Evolutionary conservation across 2,888 invertebrate genomes (phyloP).

Genomic region (Meliscaeva auricollis): DNA sequence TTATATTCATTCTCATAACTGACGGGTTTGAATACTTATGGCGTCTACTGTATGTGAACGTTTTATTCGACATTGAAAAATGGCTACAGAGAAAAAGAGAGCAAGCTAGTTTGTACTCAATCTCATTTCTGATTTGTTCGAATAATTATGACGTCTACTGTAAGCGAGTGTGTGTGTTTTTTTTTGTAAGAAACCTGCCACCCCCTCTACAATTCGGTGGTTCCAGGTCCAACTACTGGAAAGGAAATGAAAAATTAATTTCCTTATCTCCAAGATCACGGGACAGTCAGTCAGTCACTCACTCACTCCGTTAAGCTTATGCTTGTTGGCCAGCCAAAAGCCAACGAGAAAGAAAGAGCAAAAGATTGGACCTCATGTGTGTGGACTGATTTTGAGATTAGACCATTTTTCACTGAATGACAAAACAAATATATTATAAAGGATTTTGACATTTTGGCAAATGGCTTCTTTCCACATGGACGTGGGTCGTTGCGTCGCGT

Average conservation of each 20-base stretch:
- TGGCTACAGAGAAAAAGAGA: no score
- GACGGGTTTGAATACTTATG: no score
- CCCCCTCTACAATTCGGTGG: constrained; percentile 14
- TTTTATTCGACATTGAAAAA: no score
- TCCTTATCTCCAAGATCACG: constrained; percentile 68
- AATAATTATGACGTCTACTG: constrained; percentile 1
- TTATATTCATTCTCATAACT: no score
- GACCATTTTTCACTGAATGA: constrained; percentile 76
- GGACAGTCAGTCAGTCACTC: constrained; percentile 72
- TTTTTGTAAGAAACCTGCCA: constrained; percentile 41
- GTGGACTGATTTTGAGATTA: constrained; percentile 75
- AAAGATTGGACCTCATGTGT: constrained; percentile 40
- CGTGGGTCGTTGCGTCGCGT: constrained; percentile 41
- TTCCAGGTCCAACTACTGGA: constrained; percentile 9
- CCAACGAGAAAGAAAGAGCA: background rate
- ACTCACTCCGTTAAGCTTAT: background rate
- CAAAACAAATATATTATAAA: constrained; percentile 77
- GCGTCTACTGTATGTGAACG: no score
- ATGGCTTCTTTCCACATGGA: constrained; percentile 71
- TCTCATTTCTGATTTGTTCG: background rate
- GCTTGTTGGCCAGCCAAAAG: background rate
- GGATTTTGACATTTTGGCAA: constrained; percentile 77
- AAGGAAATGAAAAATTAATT: constrained; percentile 72
- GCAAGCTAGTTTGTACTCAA: no score
- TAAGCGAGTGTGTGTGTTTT: background rate